These are phyloP conservation scores for Oreortyx pictus DNA, from an alignment of 2,797 vertebrate genomes.

Conservation along the genomic window DNA sequence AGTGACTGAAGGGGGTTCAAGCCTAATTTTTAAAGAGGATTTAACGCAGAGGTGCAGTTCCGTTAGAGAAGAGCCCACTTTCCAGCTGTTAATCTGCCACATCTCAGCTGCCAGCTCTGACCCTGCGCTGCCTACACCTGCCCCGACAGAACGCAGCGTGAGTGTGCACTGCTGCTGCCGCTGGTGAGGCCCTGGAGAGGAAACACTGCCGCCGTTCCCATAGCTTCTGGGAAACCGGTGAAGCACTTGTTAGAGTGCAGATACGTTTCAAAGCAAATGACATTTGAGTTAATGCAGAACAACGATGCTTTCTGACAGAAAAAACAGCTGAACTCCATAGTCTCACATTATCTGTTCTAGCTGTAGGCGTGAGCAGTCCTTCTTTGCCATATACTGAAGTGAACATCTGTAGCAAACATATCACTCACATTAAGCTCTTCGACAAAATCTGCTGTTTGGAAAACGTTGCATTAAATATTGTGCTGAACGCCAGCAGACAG, in stretches of 20 bases:
- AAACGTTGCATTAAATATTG: neutral
- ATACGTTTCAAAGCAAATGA: conserved; percentile 45
- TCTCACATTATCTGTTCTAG: neutral
- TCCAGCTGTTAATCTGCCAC: conserved; percentile 41
- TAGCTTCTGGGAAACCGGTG: conserved; percentile 54
- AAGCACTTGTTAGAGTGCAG: conserved; percentile 19
- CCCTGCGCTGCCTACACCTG: conserved; percentile 59
- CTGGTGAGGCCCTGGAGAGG: conserved; percentile 35
- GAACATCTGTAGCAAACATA: conserved; percentile 15
- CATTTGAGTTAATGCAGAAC: neutral
- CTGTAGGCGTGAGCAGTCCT: neutral
- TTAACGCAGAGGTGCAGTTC: conserved; percentile 21
- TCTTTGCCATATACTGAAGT: neutral
- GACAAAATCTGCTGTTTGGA: neutral
- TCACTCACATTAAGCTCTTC: neutral
- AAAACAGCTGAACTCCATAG: neutral
- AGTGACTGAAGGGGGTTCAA: conserved; percentile 38
- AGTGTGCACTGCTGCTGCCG: conserved; percentile 7
- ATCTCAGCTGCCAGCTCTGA: conserved; percentile 50
- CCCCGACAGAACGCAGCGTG: conserved; percentile 49
- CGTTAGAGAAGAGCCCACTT: conserved; percentile 22
- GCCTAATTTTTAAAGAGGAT: neutral
- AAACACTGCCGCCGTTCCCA: conserved; percentile 58
- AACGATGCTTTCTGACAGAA: neutral
- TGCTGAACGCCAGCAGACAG: neutral